Percentiles rank a stretch among this genome's conserved stretches.
These are phyloP conservation scores for Brachionus angularis DNA, from an alignment of 1,140 invertebrate genomes.

Conservation along the genomic window DNA sequence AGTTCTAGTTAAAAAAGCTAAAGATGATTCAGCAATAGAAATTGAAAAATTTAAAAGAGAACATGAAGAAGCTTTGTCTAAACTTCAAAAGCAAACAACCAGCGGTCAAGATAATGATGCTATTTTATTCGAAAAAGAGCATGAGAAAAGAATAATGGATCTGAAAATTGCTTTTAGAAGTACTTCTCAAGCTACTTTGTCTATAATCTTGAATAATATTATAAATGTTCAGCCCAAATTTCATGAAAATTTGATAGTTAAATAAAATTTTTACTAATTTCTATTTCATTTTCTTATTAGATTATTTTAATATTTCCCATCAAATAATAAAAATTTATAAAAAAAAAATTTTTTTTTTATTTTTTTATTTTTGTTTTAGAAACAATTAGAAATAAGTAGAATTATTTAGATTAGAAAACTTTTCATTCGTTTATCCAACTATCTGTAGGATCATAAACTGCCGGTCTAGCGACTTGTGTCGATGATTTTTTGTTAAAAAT, in stretches of 20 bases:
- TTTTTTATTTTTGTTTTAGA: background rate
- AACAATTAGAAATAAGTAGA: background rate
- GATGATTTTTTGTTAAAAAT: slow-evolving; percentile 1
- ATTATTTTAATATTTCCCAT: no score
- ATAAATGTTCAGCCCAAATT: slow-evolving; percentile 8
- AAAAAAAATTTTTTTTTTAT: no score
- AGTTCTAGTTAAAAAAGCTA: slow-evolving; percentile 26
- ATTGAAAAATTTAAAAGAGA: slow-evolving; percentile 9
- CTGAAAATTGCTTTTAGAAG: background rate
- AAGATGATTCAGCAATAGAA: slow-evolving; percentile 19
- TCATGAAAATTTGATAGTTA: slow-evolving; percentile 20
- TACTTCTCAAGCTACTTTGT: background rate
- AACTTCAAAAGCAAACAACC: background rate
- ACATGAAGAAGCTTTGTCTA: background rate
- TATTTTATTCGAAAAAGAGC: background rate
- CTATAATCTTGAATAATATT: background rate
- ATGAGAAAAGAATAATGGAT: background rate
- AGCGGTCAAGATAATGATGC: slow-evolving; percentile 1
- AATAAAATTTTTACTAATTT: background rate
- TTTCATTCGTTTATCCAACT: slow-evolving; percentile 27
- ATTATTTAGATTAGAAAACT: background rate
- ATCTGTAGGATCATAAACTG: slow-evolving; percentile 1
- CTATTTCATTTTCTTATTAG: no score
- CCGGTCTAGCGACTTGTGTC: background rate
- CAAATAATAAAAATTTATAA: no score